Evolutionary conservation across 2,113 vertebrate genomes (phyloP), one percentile per base, ranked within the genome.

Genomic region (Rana temporaria): DNA sequence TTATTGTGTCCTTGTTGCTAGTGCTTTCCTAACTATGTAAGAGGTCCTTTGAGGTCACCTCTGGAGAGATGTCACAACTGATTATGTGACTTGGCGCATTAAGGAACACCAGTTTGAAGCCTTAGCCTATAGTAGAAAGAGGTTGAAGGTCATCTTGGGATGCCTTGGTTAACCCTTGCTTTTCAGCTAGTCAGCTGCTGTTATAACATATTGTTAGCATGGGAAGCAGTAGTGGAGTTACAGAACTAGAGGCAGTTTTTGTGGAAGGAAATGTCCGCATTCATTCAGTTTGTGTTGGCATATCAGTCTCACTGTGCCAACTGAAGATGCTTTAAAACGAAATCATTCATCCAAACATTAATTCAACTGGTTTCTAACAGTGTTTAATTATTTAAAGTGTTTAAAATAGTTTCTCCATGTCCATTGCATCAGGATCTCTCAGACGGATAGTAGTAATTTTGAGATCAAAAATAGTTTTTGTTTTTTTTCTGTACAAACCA

Each of bases 331-430:
- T 70, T 52, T 70, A 62, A 77, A 80, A 69, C 71, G 66, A 38
- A 26, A 62, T 59, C 78, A 80, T 80, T 80, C 78, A 69, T 71
- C 78, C 78, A 70, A 70, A 69, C 68, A 65, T 30, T 79, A 79
- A 79, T 69, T 59, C 78, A 59, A 62, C 52, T 67, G 70, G 65
- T 80, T 70, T 62, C 77, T 79, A 32, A 65, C 14, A 55, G 24
- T 15, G 67, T 60, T 80, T 80, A 80, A 70, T 80, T 70, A 80
- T 80, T 69, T 80, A 80, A 69, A 62, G 22, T 70, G 66, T 66
- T 79, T 79, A 66, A 79, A 57, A 79, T 79, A 57, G 77, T 68
- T 79, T 79, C 62, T 79, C 65, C 48, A 22, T 79, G 48, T 57
- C 64, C 64, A 59, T 42, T 59, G 48, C 77, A 68, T 68, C 55